Evolutionary conservation across 2,797 vertebrate genomes (phyloP), one percentile per base, ranked within the genome.

Genomic region (Melopsittacus undulatus): DNA sequence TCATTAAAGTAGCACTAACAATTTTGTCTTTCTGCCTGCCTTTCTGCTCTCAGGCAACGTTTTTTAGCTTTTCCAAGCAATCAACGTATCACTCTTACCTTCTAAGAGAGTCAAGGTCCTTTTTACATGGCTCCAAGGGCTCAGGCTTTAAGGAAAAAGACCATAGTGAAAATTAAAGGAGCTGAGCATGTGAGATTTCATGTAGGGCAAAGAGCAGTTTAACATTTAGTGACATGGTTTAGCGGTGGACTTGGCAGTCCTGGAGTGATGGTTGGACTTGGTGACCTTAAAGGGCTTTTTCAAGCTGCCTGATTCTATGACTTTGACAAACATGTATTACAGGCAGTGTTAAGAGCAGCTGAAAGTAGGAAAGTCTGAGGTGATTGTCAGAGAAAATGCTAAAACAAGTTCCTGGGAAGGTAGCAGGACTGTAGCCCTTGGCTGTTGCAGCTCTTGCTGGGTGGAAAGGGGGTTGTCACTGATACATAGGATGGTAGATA

Each of bases 351-450:
- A 57, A 86, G 93, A 76, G 56, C 56, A 54, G 40, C 11, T 79
- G 6, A 23, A 49, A 62, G 62, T 4, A 45, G 49, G 64, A 73
- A 19, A 82, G 54, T 52, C 75, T 0, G 0, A 73, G 48, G 67
- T 45, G 61, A 11, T 20, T 64, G n/a, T 68, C 70, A 54, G 86
- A 73, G 77, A n/a, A 59, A 63, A 64, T 46, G 52, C 14, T 57
- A 79, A 2, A 36, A 69, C 32, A 10, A 46, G 84, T 30, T 85
- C 78, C 93, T 89, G 72, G 91, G 87, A 62, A 94, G 95, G 94
- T 88, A 95, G 85, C 46, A 83, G 94, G 73, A 59, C 1, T 1
- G 30, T 74, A 40, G 83, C 51, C 5, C 57, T 90, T 24, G 68
- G 74, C 67, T 8, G 63, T 54, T 72, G 1, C 11, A 40, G 78